A percentile compares a stretch with the other conserved stretches of the same genome.
Conservation (phyloP, 2,888 invertebrate genomes). For the Eupithecia tripunctaria region DNA sequence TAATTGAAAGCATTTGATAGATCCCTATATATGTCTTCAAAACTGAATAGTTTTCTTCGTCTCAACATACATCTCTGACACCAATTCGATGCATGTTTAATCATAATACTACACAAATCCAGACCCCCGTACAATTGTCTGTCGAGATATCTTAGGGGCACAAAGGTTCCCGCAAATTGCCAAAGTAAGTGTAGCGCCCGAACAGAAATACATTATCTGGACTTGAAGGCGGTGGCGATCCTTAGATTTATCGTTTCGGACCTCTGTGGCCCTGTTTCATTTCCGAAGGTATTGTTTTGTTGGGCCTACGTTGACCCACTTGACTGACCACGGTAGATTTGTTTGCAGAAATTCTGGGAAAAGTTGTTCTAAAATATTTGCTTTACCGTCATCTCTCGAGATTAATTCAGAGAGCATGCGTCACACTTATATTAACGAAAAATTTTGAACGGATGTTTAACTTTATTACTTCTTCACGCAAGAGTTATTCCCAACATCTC, state of each 20-base stretch:
- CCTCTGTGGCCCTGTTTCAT: constrained; percentile 66
- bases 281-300: constrained; percentile 60
- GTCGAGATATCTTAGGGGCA: constrained; percentile 83
- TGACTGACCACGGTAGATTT: constrained; percentile 13
- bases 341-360: constrained; percentile 1
- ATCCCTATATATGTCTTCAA: background rate
- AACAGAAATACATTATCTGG: constrained; percentile 84
- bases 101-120: constrained; percentile 48
- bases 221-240: constrained; percentile 70
- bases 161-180: constrained; percentile 84
- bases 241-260: constrained; percentile 74
- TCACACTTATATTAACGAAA: no score
- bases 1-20: background rate
- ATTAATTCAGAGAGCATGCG: background rate
- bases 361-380: background rate
- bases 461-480: no score
- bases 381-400: background rate
- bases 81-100: constrained; percentile 40
- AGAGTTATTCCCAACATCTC: no score
- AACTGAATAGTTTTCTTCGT: background rate
- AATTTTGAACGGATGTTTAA: no score
- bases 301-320: constrained; percentile 24
- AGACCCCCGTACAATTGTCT: constrained; percentile 75
- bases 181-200: constrained; percentile 83
- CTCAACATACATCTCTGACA: constrained; percentile 2